phyloP scores from a whole-genome alignment of 2,888 invertebrate species.

The Hypsopygia costalis region DNA sequence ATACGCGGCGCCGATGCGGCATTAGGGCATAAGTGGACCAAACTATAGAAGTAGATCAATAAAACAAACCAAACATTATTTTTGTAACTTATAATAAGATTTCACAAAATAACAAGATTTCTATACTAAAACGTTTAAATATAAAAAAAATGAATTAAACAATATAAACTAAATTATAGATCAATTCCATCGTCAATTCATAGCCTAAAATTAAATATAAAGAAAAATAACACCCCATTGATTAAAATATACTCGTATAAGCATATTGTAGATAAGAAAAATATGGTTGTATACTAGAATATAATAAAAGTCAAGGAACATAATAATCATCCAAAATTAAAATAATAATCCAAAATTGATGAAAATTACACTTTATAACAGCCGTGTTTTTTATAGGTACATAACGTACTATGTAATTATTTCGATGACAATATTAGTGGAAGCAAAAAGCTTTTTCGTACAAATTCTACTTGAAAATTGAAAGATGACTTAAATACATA shows the following conservation, averaged over 20 bases:
- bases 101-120: slow-evolving; percentile 1
- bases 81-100: slow-evolving; percentile 1
- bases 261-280: too few relatives aligned
- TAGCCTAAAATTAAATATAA: slow-evolving; percentile 26
- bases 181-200: slow-evolving; percentile 24
- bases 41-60: background rate
- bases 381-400: too few relatives aligned
- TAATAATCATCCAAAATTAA: background rate
- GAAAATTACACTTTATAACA: too few relatives aligned
- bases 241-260: slow-evolving; percentile 19
- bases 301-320: slow-evolving; percentile 5
- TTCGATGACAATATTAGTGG: slow-evolving; percentile 14
- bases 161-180: slow-evolving; percentile 5
- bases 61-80: background rate
- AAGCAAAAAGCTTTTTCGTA: slow-evolving; percentile 14
- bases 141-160: slow-evolving; percentile 1
- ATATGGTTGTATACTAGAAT: too few relatives aligned
- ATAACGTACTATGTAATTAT: too few relatives aligned
- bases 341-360: background rate
- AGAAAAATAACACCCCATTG: slow-evolving; percentile 14
- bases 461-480: slow-evolving; percentile 22
- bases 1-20: too few relatives aligned
- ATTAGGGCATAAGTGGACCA: too few relatives aligned
- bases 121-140: slow-evolving; percentile 1
- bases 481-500: slow-evolving; percentile 37